phyloP scores from a whole-genome alignment of 2,888 invertebrate genomes.

The Amphipyra tragopoginis region DNA sequence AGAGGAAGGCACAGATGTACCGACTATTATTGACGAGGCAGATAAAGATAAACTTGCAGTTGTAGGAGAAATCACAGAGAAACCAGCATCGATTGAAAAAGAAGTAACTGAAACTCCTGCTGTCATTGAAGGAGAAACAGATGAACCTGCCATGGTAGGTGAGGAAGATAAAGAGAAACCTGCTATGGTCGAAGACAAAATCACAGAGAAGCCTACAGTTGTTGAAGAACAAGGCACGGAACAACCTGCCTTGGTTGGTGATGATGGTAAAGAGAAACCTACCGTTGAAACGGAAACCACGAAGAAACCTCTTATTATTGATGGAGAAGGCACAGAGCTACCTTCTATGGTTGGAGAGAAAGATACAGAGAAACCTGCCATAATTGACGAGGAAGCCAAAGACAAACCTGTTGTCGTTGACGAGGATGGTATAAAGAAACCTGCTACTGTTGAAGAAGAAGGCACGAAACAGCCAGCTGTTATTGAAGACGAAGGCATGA shows the following conservation, averaged over 20 bases:
- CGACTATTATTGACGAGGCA: conserved; percentile 4
- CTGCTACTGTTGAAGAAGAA: conserved; percentile 3
- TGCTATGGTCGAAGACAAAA: background rate
- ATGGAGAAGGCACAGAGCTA: conserved; percentile 6
- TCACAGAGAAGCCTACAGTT: conserved; percentile 3
- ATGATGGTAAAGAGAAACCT: conserved; percentile 5
- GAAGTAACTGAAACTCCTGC: conserved; percentile 23
- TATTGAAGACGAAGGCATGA: conserved; percentile 1
- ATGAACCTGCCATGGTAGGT: background rate
- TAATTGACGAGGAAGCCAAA: conserved; percentile 7
- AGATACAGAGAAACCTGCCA: background rate
- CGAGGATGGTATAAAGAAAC: conserved; percentile 10
- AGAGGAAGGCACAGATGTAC: conserved; percentile 15
- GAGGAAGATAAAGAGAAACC: conserved; percentile 6
- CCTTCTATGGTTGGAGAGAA: conserved; percentile 13
- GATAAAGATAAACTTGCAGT: conserved; percentile 12
- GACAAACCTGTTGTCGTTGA: conserved; percentile 7
- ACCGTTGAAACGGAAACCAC: conserved; percentile 1
- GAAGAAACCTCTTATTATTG: background rate
- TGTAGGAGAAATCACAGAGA: conserved; percentile 20
- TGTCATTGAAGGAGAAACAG: conserved; percentile 12
- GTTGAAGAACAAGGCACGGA: conserved; percentile 4
- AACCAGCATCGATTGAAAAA: conserved; percentile 30
- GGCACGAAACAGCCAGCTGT: conserved; percentile 10
- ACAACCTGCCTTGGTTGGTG: conserved; percentile 4